phyloP scores from a whole-genome alignment of 2,888 invertebrate species.

The Adelphocoris suturalis region DNA sequence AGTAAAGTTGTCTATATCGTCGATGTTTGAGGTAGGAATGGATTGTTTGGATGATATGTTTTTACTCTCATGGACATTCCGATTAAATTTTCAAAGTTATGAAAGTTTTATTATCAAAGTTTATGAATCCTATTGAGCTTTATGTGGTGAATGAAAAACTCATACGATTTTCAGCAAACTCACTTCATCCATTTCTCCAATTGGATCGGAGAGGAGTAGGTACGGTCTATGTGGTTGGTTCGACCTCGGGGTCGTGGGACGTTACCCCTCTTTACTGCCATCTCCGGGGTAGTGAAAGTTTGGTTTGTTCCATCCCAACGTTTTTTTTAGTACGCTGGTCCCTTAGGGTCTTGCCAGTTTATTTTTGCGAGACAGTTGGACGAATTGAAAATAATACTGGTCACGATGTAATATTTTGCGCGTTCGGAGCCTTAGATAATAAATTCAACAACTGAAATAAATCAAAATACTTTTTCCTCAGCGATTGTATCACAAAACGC shows the following conservation, averaged over 20 bases:
- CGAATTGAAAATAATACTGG: neutral
- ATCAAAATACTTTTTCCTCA: no score
- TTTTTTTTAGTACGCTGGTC: constrained; percentile 14
- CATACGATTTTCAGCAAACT: neutral
- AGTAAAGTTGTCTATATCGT: no score
- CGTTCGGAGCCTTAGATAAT: no score
- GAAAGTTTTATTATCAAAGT: no score
- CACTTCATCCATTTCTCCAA: neutral
- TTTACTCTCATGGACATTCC: no score
- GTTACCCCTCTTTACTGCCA: constrained; percentile 10
- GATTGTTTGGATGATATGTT: no score
- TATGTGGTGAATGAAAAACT: neutral
- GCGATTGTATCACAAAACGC: no score
- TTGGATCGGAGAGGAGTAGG: neutral
- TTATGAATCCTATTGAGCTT: neutral
- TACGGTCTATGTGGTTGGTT: neutral
- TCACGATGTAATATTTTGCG: neutral
- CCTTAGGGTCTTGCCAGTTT: neutral
- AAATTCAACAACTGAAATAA: no score
- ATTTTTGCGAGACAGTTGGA: neutral
- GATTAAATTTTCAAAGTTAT: no score
- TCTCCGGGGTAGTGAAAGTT: neutral
- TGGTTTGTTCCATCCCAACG: neutral
- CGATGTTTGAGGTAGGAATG: no score
- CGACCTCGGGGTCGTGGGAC: neutral